Evolutionary conservation across 1,140 invertebrate species (phyloP).

Genomic region (Zaprionus gabonicus): DNA sequence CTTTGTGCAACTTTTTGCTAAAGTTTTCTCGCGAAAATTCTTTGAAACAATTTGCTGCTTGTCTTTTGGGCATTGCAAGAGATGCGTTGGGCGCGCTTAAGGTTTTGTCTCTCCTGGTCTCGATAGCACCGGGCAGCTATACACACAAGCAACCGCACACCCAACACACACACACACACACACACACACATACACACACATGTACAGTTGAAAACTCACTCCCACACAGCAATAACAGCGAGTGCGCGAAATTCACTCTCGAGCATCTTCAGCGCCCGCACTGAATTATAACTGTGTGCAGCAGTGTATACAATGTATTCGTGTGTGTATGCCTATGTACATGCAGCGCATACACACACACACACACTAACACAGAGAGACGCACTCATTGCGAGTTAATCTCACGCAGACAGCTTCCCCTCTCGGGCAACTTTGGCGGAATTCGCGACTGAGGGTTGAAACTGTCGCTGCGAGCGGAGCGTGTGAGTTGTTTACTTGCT

Average conservation of each 20-base stretch:
- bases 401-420: constrained; percentile 14
- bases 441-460: constrained; percentile 42
- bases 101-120: constrained; percentile 41
- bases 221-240: constrained; percentile 21
- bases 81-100: constrained; percentile 40
- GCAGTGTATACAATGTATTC: constrained; percentile 23
- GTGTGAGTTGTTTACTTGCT: constrained; percentile 46
- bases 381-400: not conserved
- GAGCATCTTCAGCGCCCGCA: constrained; percentile 21
- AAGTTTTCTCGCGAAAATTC: constrained; percentile 7
- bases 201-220: not conserved
- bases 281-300: constrained; percentile 8
- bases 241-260: constrained; percentile 26
- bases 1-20: not conserved
- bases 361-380: not conserved
- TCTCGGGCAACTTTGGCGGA: constrained; percentile 20
- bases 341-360: constrained; percentile 1
- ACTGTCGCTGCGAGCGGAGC: not conserved
- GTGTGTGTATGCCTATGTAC: not conserved
- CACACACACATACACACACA: not conserved
- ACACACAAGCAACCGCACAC: constrained; percentile 12
- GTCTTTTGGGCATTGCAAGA: constrained; percentile 17
- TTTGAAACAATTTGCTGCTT: constrained; percentile 46
- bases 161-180: constrained; percentile 9
- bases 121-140: constrained; percentile 50